phyloP scores from a whole-genome alignment of 35 echinoderm and acorn worm genomes.

The Ptychodera flava region DNA sequence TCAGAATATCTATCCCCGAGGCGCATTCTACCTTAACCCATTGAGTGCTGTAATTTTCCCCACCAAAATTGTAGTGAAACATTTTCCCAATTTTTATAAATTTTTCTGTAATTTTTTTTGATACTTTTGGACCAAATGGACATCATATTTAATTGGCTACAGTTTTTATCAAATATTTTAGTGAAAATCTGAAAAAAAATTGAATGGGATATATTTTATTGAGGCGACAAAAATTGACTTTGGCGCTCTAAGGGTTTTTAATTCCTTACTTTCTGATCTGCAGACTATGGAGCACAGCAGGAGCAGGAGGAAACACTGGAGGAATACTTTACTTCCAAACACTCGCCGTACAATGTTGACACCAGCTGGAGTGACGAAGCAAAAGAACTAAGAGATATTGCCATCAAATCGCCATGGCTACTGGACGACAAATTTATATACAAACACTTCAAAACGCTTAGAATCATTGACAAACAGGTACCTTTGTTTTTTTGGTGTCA shows the following conservation, averaged over 20 bases:
- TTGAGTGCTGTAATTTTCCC: too few species aligned
- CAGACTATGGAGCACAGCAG: conserved; percentile 77
- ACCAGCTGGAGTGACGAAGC: conserved; percentile 95
- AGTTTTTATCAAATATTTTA: background rate
- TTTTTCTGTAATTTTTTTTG: background rate
- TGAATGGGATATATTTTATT: background rate
- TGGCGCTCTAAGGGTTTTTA: background rate
- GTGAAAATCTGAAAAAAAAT: background rate
- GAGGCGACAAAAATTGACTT: background rate
- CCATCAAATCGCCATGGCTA: conserved; percentile 93
- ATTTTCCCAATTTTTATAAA: background rate
- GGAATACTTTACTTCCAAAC: conserved; percentile 71
- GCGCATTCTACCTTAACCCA: too few species aligned
- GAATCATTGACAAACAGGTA: conserved; percentile 86
- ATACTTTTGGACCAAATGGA: background rate
- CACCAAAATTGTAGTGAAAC: too few species aligned
- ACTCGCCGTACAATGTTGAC: conserved; percentile 91
- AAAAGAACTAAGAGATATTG: conserved; percentile 65
- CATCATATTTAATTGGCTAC: background rate
- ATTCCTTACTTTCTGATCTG: background rate
- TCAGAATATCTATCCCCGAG: too few species aligned
- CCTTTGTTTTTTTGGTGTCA: too few species aligned
- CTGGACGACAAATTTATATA: conserved; percentile 76
- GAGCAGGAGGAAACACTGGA: conserved; percentile 78
- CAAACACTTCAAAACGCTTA: conserved; percentile 76